Evolutionary conservation across 2,888 invertebrate species (phyloP).

Genomic region (Tenthredo notha): DNA sequence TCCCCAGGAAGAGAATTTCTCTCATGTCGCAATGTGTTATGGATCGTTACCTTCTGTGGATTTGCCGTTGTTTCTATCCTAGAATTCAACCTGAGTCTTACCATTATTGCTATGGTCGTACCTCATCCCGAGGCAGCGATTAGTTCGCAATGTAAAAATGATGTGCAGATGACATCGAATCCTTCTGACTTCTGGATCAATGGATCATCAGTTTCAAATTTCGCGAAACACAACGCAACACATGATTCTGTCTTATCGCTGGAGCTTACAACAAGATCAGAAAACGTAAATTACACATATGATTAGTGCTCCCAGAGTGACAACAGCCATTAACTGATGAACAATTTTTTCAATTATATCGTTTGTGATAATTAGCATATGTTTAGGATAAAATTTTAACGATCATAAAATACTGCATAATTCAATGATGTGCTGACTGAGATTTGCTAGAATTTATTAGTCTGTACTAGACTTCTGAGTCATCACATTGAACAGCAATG

Average conservation of each 20-base stretch:
- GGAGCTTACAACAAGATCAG: neutral
- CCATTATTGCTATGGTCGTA: conserved; percentile 84
- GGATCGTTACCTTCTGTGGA: conserved; percentile 84
- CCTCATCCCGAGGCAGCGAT: conserved; percentile 65
- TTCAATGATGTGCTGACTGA: neutral
- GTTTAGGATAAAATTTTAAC: neutral
- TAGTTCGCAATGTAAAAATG: conserved; percentile 66
- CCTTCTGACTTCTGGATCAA: conserved; percentile 7
- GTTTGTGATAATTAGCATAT: neutral
- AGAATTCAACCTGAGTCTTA: conserved; percentile 84
- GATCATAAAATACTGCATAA: neutral
- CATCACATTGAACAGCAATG: neutral
- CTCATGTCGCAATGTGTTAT: conserved; percentile 79
- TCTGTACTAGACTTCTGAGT: neutral
- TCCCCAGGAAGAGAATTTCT: conserved; percentile 51
- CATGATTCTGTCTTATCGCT: neutral
- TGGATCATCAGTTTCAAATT: conserved; percentile 36
- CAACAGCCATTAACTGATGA: neutral
- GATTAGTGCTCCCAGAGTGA: neutral
- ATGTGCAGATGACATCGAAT: conserved; percentile 58
- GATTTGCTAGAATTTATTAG: neutral
- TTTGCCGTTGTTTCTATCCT: conserved; percentile 86
- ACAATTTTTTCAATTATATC: neutral
- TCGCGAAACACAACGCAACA: conserved; percentile 15
- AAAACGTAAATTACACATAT: conserved; percentile 30